Evolutionary conservation across 2,888 invertebrate species (phyloP).

Genomic region (Sesia bembeciformis): DNA sequence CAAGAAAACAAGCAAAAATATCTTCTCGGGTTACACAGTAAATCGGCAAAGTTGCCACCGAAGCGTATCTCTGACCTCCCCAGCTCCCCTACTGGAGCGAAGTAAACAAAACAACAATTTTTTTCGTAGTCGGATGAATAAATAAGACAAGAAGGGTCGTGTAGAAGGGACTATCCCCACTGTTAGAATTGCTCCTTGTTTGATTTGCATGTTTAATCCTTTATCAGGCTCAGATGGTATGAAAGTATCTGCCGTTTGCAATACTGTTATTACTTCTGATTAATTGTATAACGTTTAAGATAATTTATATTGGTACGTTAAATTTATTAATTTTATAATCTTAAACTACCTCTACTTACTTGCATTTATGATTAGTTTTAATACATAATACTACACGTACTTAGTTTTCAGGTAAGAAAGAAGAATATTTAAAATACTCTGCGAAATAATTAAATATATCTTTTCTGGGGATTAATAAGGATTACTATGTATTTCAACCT

Average conservation of each 20-base stretch:
- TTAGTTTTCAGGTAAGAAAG: too few relatives aligned
- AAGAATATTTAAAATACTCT: too few relatives aligned
- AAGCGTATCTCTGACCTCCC: slow-evolving; percentile 41
- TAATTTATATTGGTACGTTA: too few relatives aligned
- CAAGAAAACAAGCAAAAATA: slow-evolving; percentile 51
- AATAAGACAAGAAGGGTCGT: slow-evolving; percentile 64
- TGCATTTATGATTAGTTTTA: too few relatives aligned
- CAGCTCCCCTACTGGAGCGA: slow-evolving; percentile 26
- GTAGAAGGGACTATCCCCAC: slow-evolving; percentile 45
- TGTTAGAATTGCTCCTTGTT: slow-evolving; percentile 52
- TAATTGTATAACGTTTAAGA: too few relatives aligned
- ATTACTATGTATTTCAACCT: too few relatives aligned
- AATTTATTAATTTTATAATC: too few relatives aligned
- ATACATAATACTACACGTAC: too few relatives aligned
- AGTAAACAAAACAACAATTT: slow-evolving; percentile 65
- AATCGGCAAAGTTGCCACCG: slow-evolving; percentile 42
- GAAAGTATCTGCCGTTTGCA: neutral
- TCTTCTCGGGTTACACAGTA: slow-evolving; percentile 36
- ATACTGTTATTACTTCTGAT: too few relatives aligned
- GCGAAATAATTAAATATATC: too few relatives aligned
- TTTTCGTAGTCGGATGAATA: slow-evolving; percentile 68
- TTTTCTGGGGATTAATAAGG: too few relatives aligned
- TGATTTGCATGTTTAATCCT: slow-evolving; percentile 74
- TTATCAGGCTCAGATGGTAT: slow-evolving; percentile 40
- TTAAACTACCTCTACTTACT: too few relatives aligned